phyloP scores from a whole-genome alignment of 2,888 invertebrate genomes.

The Polydrusus tereticollis region DNA sequence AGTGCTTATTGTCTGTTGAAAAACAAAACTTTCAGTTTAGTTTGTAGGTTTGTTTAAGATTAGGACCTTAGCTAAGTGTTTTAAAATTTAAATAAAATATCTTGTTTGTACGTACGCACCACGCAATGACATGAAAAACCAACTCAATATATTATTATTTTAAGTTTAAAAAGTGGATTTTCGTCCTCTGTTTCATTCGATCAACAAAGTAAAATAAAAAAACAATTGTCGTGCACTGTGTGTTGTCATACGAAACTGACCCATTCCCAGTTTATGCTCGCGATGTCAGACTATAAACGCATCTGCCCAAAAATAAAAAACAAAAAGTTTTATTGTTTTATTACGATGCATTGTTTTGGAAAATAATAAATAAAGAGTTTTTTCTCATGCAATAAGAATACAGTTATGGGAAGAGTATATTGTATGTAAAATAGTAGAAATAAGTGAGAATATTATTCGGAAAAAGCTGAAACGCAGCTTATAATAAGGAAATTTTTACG shows the following conservation, averaged over 20 bases:
- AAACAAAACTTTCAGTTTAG: no score
- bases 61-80: no score
- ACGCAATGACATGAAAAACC: no score
- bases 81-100: no score
- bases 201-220: no score
- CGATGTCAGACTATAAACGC: neutral
- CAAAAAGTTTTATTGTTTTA: neutral
- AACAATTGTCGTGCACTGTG: no score
- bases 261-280: neutral
- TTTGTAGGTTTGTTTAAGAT: no score
- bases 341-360: neutral
- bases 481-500: neutral
- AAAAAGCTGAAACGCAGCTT: neutral
- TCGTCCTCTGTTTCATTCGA: no score
- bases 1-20: no score
- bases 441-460: neutral
- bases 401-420: conserved; percentile 16
- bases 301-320: neutral
- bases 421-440: conserved; percentile 23
- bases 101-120: no score
- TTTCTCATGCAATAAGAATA: conserved; percentile 2
- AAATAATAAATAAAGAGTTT: neutral
- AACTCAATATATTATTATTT: no score
- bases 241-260: neutral
- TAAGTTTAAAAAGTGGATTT: no score